Evolutionary conservation across 2,797 vertebrate genomes (phyloP).

Genomic region (Halcyon chelicuti): DNA sequence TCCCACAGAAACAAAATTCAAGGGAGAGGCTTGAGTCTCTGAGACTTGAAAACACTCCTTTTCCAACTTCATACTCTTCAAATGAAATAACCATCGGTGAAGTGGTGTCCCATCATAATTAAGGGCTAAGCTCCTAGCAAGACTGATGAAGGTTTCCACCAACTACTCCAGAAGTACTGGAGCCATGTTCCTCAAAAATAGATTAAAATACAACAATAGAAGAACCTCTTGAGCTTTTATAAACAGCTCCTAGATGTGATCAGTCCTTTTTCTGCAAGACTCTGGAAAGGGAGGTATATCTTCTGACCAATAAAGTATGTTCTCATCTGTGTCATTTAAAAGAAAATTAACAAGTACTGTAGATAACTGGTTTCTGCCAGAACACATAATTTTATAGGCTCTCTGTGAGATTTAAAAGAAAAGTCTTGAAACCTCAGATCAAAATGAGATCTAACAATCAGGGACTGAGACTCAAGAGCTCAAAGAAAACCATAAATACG

Average conservation of each 20-base stretch:
- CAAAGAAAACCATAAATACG: neutral
- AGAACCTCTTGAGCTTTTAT: neutral
- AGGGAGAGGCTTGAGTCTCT: neutral
- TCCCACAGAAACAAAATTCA: neutral
- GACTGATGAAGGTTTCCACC: neutral
- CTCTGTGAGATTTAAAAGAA: neutral
- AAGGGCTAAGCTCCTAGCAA: neutral
- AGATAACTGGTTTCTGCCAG: neutral
- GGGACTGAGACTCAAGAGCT: neutral
- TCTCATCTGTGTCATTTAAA: neutral
- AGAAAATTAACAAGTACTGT: constrained; percentile 2
- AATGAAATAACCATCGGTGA: neutral
- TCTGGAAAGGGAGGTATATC: neutral
- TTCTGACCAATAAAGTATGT: neutral
- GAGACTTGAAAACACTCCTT: neutral
- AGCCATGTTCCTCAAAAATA: neutral
- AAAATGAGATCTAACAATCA: neutral
- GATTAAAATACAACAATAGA: neutral
- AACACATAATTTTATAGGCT: neutral
- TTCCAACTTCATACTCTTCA: neutral
- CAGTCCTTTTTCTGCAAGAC: neutral
- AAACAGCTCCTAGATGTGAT: neutral
- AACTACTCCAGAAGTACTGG: neutral
- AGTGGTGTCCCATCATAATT: neutral
- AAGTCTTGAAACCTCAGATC: neutral